Percentiles rank a stretch among this genome's conserved stretches.
Evolutionary conservation across 2,888 invertebrate species (phyloP).

Genomic region (Drosophila kokeensis): DNA sequence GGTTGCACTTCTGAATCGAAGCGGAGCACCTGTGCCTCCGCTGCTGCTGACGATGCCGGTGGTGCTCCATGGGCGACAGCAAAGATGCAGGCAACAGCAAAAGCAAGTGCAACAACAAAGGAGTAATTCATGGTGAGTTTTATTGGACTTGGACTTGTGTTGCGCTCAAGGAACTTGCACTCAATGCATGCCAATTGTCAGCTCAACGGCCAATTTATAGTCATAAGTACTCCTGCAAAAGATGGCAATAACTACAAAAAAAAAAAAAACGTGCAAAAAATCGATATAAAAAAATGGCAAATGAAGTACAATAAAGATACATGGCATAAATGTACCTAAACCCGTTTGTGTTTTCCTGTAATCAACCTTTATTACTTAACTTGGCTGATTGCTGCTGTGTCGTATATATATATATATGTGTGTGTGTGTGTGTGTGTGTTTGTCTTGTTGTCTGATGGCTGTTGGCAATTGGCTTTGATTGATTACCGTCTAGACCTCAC

Average conservation of each 20-base stretch:
- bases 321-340: slow-evolving; percentile 29
- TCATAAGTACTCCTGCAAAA: slow-evolving; percentile 32
- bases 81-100: slow-evolving; percentile 73
- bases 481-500: slow-evolving; percentile 62
- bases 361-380: slow-evolving; percentile 59
- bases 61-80: slow-evolving; percentile 79
- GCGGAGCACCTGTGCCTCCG: slow-evolving; percentile 87
- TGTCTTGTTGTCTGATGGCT: slow-evolving; percentile 18
- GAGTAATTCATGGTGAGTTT: slow-evolving; percentile 70
- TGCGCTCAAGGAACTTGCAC: slow-evolving; percentile 68
- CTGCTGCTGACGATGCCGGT: slow-evolving; percentile 76
- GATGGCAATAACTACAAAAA: slow-evolving; percentile 10
- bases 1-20: slow-evolving; percentile 87
- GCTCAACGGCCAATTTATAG: slow-evolving; percentile 65
- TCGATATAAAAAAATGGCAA: slow-evolving; percentile 13
- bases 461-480: slow-evolving; percentile 61
- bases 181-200: slow-evolving; percentile 73
- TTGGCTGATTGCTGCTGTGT: slow-evolving; percentile 23
- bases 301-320: slow-evolving; percentile 18
- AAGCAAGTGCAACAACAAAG: slow-evolving; percentile 50
- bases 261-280: neutral
- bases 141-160: slow-evolving; percentile 45
- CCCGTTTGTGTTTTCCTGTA: slow-evolving; percentile 48
- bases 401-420: neutral
- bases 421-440: neutral